Base-by-base conservation (phyloP, 2,888 invertebrate species). In the Myopa tessellatipennis region DNA sequence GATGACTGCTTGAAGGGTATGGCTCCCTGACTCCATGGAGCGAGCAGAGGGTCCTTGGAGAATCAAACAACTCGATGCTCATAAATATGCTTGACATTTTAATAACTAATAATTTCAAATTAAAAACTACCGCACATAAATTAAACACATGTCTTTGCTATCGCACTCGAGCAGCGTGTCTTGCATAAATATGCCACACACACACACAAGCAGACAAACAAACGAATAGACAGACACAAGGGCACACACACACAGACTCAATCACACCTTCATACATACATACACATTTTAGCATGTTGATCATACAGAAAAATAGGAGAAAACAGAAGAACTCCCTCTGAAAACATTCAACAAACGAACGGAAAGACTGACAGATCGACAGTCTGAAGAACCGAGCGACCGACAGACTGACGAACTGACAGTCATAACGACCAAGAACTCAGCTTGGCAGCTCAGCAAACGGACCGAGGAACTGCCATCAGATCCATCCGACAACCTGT, bases 61-160 rank as follows among this genome's bases (percentile, higher is more conserved):
- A 40, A 52, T 70, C 26, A 34, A 34, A 70, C 70, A 26, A 70
- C n/a, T 40, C 70, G 74, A 74, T 52, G 74, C 65, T 74, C 55
- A 58, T 74, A 74, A 74, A 74, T 74, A 67, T 68, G 74, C 40
- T 18, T 74, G 76, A 76, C 76, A 65, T 76, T 76, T 71, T 76
- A 76, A 76, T 76, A 76, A 76, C 76, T 70, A 76, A 76, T 76
- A 76, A 76, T 76, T 76, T 76, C 70, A 70, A 76, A 76, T 76
- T 76, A 76, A 71, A 71, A 76, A 63, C 71, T 52, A 61, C 52
- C 70, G 55, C 69, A 60, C 68, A 75, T 75, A 75, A 75, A 75
- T 75, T 75, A 75, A 75, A 58, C 55, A 67, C 75, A 69, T 75
- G 75, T 60, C 75, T 38, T 61, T 73, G 69, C 70, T 58, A 26